Evolutionary conservation across 2,888 invertebrate genomes (phyloP).

Genomic region (Adelognathus sp.): DNA sequence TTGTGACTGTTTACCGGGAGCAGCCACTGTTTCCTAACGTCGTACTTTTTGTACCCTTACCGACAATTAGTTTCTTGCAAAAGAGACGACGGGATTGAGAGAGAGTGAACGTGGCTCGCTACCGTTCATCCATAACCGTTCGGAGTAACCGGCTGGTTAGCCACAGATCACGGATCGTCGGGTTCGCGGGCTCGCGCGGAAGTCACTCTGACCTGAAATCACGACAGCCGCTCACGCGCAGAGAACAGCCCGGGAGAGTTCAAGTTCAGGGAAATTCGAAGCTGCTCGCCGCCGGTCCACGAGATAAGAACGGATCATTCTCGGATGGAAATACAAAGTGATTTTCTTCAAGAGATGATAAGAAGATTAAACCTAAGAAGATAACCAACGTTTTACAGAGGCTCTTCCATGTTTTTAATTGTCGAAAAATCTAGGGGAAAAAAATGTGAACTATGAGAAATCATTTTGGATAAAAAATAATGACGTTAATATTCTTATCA

Average conservation of each 20-base stretch:
- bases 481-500: too few relatives aligned
- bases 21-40: not conserved
- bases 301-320: too few relatives aligned
- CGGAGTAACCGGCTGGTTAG: slow-evolving; percentile 64
- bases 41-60: not conserved
- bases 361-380: too few relatives aligned
- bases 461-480: too few relatives aligned
- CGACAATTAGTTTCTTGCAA: slow-evolving; percentile 52
- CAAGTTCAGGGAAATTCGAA: slow-evolving; percentile 71
- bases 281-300: not conserved
- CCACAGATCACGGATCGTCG: slow-evolving; percentile 52
- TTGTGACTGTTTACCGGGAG: slow-evolving; percentile 25
- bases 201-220: slow-evolving; percentile 12
- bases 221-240: not conserved
- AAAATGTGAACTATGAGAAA: too few relatives aligned
- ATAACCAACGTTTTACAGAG: too few relatives aligned
- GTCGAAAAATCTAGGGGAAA: too few relatives aligned
- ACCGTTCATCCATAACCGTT: slow-evolving; percentile 76
- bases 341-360: too few relatives aligned
- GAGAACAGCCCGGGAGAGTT: too few relatives aligned
- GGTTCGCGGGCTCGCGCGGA: slow-evolving; percentile 51
- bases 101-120: slow-evolving; percentile 61
- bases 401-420: too few relatives aligned
- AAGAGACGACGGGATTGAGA: not conserved
- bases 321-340: too few relatives aligned